phyloP scores from a whole-genome alignment of 2,113 vertebrate species.

The Beaufortia kweichowensis region DNA sequence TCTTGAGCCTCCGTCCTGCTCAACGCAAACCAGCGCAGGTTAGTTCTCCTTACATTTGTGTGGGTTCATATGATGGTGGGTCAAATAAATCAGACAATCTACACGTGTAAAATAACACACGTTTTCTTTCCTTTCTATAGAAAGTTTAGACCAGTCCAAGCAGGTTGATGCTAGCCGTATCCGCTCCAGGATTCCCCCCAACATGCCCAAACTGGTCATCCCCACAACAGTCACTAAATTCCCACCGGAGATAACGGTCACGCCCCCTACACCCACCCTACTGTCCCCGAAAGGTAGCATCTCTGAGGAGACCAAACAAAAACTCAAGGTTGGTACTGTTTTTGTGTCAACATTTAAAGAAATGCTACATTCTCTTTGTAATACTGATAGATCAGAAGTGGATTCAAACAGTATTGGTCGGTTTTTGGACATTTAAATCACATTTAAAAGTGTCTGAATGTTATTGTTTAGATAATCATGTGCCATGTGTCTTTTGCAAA shows the following conservation, averaged over 20 bases:
- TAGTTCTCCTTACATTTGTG: background rate
- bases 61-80: no score
- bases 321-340: constrained; percentile 86
- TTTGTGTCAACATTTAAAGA: no score
- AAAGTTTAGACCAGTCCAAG: constrained; percentile 73
- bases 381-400: background rate
- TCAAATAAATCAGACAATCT: no score
- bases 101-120: background rate
- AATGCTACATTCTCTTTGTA: background rate
- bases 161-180: constrained; percentile 80
- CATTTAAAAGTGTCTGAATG: no score
- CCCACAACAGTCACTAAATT: constrained; percentile 91
- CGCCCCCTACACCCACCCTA: constrained; percentile 94
- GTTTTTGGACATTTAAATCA: no score
- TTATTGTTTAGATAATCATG: no score
- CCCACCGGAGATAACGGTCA: constrained; percentile 98
- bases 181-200: constrained; percentile 85
- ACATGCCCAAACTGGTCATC: constrained; percentile 97
- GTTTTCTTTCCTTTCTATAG: constrained; percentile 52
- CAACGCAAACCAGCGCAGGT: constrained; percentile 77
- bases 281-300: constrained; percentile 98
- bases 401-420: no score
- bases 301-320: constrained; percentile 98
- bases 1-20: constrained; percentile 75
- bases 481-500: no score